A percentile compares a stretch with the other conserved stretches of the same genome.
phyloP scores from a whole-genome alignment of 2,888 invertebrate species.

The Epirrhoe alternata region DNA sequence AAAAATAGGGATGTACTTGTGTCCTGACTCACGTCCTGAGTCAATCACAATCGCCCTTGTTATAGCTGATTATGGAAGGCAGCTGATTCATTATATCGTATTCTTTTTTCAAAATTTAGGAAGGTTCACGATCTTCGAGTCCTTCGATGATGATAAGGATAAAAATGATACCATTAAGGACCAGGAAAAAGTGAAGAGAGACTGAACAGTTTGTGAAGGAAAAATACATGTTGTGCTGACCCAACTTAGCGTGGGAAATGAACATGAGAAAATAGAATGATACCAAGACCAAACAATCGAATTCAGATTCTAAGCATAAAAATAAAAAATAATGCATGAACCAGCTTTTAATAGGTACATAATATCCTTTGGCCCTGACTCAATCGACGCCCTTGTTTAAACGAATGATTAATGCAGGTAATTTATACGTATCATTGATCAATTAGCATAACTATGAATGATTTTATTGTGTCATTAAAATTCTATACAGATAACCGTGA shows the following conservation, averaged over 20 bases:
- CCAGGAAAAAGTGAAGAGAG: no score
- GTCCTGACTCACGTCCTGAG: conserved; percentile 51
- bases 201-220: no score
- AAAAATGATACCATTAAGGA: no score
- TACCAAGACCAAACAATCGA: no score
- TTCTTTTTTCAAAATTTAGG: neutral
- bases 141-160: neutral
- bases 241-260: no score
- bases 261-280: no score
- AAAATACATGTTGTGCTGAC: no score
- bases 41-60: conserved; percentile 39
- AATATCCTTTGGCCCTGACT: conserved; percentile 50
- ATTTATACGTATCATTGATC: conserved; percentile 53
- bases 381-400: conserved; percentile 43
- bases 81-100: conserved; percentile 6
- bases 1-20: conserved; percentile 47
- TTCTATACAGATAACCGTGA: conserved; percentile 48
- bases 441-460: conserved; percentile 55
- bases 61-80: conserved; percentile 11
- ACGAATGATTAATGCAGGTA: conserved; percentile 62
- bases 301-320: neutral
- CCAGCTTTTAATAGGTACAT: conserved; percentile 18
- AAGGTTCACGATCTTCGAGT: neutral
- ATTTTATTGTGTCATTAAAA: conserved; percentile 53
- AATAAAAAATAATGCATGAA: conserved; percentile 6